phyloP scores from a whole-genome alignment of 2,888 invertebrate species.

The Chironomus tentans region DNA sequence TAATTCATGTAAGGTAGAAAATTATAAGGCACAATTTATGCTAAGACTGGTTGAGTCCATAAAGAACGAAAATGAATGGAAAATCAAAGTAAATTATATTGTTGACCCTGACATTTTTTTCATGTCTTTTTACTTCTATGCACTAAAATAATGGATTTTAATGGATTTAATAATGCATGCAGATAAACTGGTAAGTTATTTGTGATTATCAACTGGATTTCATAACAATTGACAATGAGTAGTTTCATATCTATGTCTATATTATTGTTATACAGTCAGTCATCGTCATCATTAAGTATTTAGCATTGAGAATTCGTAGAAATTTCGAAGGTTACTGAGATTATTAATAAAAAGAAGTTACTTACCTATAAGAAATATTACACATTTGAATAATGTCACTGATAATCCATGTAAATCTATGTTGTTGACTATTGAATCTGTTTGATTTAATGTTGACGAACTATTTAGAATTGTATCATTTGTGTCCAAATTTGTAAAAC shows the following conservation, averaged over 20 bases:
- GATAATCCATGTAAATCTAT: constrained; percentile 9
- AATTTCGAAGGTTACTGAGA: not conserved
- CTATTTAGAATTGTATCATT: not conserved
- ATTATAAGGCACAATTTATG: not conserved
- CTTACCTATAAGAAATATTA: constrained; percentile 58
- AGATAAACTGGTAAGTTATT: not conserved
- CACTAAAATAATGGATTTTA: not conserved
- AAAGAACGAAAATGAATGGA: not conserved
- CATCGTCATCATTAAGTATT: not conserved
- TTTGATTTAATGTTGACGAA: not conserved
- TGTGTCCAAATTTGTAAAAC: constrained; percentile 27
- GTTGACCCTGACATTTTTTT: constrained; percentile 22
- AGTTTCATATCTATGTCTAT: not conserved
- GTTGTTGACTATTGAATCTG: not conserved
- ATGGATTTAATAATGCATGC: not conserved
- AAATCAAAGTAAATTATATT: not conserved
- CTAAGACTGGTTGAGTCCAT: not conserved
- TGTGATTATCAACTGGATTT: not conserved
- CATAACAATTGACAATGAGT: not conserved
- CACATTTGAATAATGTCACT: constrained; percentile 43
- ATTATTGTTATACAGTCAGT: not conserved
- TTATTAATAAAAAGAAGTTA: constrained; percentile 26
- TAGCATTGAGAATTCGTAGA: not conserved
- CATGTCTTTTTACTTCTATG: not conserved
- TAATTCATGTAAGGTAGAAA: not conserved